Percentiles rank a stretch among this genome's conserved stretches.
phyloP scores from a whole-genome alignment of 2,113 vertebrate genomes.

The Bufo gargarizans region DNA sequence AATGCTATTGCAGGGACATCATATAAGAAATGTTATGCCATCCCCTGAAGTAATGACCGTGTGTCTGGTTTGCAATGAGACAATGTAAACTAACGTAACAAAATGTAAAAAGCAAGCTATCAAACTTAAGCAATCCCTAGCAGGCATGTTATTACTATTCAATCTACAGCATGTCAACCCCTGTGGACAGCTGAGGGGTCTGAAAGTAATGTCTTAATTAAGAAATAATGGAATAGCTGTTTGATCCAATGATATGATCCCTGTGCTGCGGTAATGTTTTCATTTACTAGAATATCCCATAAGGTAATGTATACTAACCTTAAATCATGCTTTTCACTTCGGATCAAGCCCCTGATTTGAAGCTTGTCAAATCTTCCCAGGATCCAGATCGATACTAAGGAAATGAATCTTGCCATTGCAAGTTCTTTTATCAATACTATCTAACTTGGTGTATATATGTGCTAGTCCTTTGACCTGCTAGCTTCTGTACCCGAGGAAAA shows the following conservation, averaged over 20 bases:
- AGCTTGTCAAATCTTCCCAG: slow-evolving; percentile 38
- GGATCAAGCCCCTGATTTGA: slow-evolving; percentile 38
- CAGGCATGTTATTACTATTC: neutral
- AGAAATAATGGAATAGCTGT: slow-evolving; percentile 39
- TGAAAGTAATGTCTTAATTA: slow-evolving; percentile 41
- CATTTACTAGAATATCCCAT: slow-evolving; percentile 50
- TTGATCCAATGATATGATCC: slow-evolving; percentile 39
- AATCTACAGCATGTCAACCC: slow-evolving; percentile 1
- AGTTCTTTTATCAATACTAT: slow-evolving; percentile 38
- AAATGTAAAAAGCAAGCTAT: neutral
- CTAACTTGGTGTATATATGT: neutral
- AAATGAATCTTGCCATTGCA: slow-evolving; percentile 44
- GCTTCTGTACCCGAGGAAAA: neutral
- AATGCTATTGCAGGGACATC: neutral
- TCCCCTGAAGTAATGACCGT: neutral
- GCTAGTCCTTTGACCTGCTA: slow-evolving; percentile 2
- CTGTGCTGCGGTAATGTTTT: slow-evolving; percentile 27
- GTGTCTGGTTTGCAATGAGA: neutral
- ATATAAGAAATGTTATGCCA: neutral
- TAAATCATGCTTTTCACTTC: slow-evolving; percentile 47
- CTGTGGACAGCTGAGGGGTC: neutral
- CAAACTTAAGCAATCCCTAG: neutral
- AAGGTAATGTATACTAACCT: slow-evolving; percentile 52
- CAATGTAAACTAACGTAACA: neutral
- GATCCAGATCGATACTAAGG: slow-evolving; percentile 37